Conservation (phyloP, 2,888 invertebrate genomes). For the Lochmaea capreae region DNA sequence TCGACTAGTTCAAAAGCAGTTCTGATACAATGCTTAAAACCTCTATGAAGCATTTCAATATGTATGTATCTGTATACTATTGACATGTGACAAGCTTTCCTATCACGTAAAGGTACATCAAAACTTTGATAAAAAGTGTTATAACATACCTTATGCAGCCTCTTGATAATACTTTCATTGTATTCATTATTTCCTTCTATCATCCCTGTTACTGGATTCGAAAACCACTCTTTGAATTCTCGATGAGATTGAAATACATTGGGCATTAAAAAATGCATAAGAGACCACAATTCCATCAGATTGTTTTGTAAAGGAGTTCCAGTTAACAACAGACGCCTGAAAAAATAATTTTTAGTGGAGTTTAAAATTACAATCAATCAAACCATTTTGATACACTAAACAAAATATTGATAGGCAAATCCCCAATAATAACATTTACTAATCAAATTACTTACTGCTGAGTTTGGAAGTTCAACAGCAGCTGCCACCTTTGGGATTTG, state of each 20-base stretch:
- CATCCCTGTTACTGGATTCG: conserved; percentile 96
- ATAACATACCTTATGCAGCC: conserved; percentile 84
- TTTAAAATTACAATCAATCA: too few relatives aligned
- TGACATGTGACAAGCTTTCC: background rate
- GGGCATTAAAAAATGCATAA: conserved; percentile 99
- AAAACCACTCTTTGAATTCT: conserved; percentile 99
- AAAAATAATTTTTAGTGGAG: conserved; percentile 50
- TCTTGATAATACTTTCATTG: conserved; percentile 88
- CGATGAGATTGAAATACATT: conserved; percentile 95
- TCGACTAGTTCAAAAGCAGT: too few relatives aligned
- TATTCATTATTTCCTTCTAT: conserved; percentile 93
- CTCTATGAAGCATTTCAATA: too few relatives aligned
- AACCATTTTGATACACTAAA: too few relatives aligned
- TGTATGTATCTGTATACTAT: too few relatives aligned
- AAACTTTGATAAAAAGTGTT: background rate
- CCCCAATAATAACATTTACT: background rate
- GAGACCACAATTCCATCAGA: conserved; percentile 96
- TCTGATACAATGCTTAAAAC: too few relatives aligned
- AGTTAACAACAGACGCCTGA: conserved; percentile 87
- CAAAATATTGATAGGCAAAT: too few relatives aligned
- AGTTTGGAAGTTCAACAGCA: conserved; percentile 93
- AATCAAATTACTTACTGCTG: conserved; percentile 74
- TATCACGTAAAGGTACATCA: background rate
- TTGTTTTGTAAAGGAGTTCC: conserved; percentile 97
- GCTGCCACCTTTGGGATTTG: conserved; percentile 98